Evolutionary conservation across 2,113 vertebrate species (phyloP).

Genomic region (Puntigrus tetrazona): DNA sequence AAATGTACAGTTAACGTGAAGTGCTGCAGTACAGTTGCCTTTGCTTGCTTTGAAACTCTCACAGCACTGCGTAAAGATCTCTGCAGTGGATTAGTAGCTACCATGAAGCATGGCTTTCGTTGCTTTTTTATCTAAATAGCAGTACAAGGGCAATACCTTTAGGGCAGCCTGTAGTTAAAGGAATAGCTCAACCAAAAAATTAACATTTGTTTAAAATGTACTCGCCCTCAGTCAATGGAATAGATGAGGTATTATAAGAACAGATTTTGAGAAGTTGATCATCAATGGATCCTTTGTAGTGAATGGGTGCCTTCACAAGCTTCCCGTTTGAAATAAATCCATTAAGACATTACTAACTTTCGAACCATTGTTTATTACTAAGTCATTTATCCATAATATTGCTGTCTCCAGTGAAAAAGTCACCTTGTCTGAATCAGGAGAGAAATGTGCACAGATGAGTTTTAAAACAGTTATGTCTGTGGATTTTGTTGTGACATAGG

Average conservation of each 20-base stretch:
- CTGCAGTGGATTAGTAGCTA: slow-evolving; percentile 1
- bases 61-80: slow-evolving; percentile 17
- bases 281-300: not conserved
- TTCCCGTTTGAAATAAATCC: not conserved
- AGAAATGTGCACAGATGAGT: too few species aligned
- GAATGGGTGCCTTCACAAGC: not conserved
- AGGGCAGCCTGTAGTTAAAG: not conserved
- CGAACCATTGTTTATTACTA: too few species aligned
- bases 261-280: not conserved
- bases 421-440: too few species aligned
- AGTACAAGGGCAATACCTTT: not conserved
- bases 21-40: slow-evolving; percentile 17
- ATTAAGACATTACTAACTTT: not conserved
- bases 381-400: too few species aligned
- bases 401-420: too few species aligned
- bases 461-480: too few species aligned
- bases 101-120: not conserved
- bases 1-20: slow-evolving; percentile 49
- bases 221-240: not conserved
- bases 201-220: not conserved
- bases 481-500: too few species aligned
- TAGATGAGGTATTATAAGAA: too few species aligned
- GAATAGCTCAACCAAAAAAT: not conserved
- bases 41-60: slow-evolving; percentile 23
- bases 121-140: not conserved